Evolutionary conservation across 2,797 vertebrate species (phyloP), one percentile per base, ranked within the genome.

Genomic region (Sylvilagus floridanus): DNA sequence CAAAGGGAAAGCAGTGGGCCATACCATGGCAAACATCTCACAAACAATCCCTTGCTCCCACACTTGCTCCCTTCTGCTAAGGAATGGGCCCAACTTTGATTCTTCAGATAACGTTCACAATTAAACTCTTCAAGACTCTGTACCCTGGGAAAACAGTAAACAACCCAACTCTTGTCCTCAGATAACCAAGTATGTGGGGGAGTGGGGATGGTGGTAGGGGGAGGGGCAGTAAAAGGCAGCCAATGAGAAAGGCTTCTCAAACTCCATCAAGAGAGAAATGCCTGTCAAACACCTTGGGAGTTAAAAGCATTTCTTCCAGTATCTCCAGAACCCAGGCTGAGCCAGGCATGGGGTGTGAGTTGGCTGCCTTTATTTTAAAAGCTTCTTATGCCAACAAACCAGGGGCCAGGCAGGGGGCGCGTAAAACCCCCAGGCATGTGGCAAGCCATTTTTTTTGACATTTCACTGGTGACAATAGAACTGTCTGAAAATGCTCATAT

Each of bases 51-150:
- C 96, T 95, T 28, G 57, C 95, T 95, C 96, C 92, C 71, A 95
- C 63, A 72, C 97, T 96, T 1, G 0, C 68, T 63, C 82, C 42
- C 77, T 96, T 91, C 94, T 95, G 91, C 90, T 52, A 63, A 95
- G 95, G 88, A 94, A 90, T 95, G 97, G 93, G 81, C 75, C 96
- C 97, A 95, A 93, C 96, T 97, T 96, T 96, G 97, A 98, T 97
- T 94, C 90, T 94, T 81, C 92, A 85, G 88, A 96, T 94, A 96
- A 88, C 77, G 93, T 76, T 96, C 95, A 97, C 82, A 83, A 94
- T 97, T 97, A 96, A 96, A 91, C 93, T 96, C 97, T 97, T 96
- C 75, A 97, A 97, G 96, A 96, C 96, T 96, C 97, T 97, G 96
- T 95, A 96, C 96, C 96, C 96, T 95, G 95, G 81, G 94, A 97